Percentiles rank a stretch among this genome's conserved stretches.
phyloP scores from a whole-genome alignment of 2,888 invertebrate genomes.

The Dysmachus trigonus region DNA sequence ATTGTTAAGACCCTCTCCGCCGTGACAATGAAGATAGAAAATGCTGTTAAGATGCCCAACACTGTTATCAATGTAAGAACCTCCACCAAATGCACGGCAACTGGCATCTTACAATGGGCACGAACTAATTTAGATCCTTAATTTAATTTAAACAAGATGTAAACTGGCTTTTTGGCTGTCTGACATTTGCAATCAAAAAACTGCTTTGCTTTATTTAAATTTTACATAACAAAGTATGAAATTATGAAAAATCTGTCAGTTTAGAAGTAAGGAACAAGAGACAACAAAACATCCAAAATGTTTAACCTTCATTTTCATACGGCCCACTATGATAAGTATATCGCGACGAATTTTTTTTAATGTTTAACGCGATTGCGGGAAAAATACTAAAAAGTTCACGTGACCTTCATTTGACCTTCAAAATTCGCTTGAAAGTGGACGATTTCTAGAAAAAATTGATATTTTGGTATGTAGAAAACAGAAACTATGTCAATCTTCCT shows the following conservation, averaged over 20 bases:
- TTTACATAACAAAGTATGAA: not conserved
- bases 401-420: too few relatives aligned
- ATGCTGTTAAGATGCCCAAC: conserved; percentile 53
- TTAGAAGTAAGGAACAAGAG: not conserved
- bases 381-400: too few relatives aligned
- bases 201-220: not conserved
- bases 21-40: conserved; percentile 54
- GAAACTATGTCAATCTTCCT: too few relatives aligned
- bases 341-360: too few relatives aligned
- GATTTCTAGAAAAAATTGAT: too few relatives aligned
- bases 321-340: too few relatives aligned
- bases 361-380: too few relatives aligned
- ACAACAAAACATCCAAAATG: too few relatives aligned
- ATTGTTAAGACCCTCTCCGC: conserved; percentile 52
- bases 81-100: conserved; percentile 54
- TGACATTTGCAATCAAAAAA: not conserved
- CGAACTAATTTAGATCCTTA: not conserved
- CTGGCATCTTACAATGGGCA: not conserved
- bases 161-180: not conserved
- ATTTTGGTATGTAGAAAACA: too few relatives aligned
- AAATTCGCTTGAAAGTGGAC: too few relatives aligned
- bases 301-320: too few relatives aligned
- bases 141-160: not conserved
- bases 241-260: not conserved
- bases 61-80: conserved; percentile 53